A percentile compares a stretch with the other conserved stretches of the same genome.
Evolutionary conservation across 2,888 invertebrate species (phyloP).

Genomic region (Stomorhina lunata): DNA sequence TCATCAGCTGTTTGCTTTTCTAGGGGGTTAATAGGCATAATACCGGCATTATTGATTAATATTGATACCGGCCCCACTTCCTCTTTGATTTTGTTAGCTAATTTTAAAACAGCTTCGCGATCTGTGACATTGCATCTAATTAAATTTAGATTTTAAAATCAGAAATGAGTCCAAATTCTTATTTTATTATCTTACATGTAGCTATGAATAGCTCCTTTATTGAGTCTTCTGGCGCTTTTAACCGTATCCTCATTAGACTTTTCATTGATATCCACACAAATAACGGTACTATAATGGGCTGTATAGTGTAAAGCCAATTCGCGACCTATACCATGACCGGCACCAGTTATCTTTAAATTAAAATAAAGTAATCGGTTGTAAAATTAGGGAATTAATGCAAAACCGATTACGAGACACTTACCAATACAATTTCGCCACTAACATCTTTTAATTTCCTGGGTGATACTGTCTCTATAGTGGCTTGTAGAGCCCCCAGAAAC

Average conservation of each 20-base stretch:
- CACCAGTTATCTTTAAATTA: conserved; percentile 86
- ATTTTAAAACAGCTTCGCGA: conserved; percentile 83
- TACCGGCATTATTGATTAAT: conserved; percentile 92
- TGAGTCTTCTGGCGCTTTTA: conserved; percentile 80
- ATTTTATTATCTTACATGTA: conserved; percentile 79
- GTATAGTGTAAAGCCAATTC: conserved; percentile 88
- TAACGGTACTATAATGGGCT: conserved; percentile 85
- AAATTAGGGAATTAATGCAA: too few species aligned
- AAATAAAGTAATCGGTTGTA: neutral
- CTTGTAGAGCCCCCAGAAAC: conserved; percentile 70
- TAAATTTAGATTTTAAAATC: neutral
- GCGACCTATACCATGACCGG: conserved; percentile 91
- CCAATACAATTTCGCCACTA: conserved; percentile 88
- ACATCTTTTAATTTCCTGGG: conserved; percentile 84
- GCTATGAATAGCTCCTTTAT: conserved; percentile 77
- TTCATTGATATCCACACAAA: conserved; percentile 89
- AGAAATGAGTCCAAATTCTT: conserved; percentile 6
- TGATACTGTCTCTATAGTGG: conserved; percentile 67
- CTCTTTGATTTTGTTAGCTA: conserved; percentile 83
- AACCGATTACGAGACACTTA: conserved; percentile 79
- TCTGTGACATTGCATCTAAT: conserved; percentile 89
- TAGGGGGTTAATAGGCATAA: conserved; percentile 89
- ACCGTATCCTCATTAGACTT: conserved; percentile 85
- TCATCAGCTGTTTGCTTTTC: conserved; percentile 84
- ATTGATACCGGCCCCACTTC: conserved; percentile 90